Evolutionary conservation across 2,113 vertebrate species (phyloP).

Genomic region (Cynocephalus volans): DNA sequence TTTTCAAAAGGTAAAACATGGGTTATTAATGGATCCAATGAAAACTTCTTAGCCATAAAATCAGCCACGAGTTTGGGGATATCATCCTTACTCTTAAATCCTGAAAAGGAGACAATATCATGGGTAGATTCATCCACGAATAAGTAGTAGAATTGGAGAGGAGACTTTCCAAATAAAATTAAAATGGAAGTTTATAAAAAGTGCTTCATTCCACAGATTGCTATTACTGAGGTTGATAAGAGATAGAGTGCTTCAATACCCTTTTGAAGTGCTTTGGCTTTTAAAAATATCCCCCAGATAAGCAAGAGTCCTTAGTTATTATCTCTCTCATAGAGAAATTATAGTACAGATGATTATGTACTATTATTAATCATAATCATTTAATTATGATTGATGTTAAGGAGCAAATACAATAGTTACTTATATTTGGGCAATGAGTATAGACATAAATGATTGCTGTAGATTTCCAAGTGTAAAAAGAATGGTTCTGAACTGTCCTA

Average conservation of each 20-base stretch:
- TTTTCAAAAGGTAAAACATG: slow-evolving; percentile 85
- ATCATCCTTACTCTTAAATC: slow-evolving; percentile 81
- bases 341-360: background rate
- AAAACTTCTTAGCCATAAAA: slow-evolving; percentile 93
- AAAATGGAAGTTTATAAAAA: background rate
- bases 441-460: background rate
- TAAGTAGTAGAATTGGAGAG: background rate
- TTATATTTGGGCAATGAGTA: background rate
- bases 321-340: background rate
- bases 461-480: background rate
- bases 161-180: background rate
- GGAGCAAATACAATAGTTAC: background rate
- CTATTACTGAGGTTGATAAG: background rate
- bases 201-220: background rate
- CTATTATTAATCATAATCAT: no score
- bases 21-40: slow-evolving; percentile 92
- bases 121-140: background rate
- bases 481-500: background rate
- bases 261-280: background rate
- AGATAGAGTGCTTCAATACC: background rate
- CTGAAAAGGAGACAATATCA: slow-evolving; percentile 56
- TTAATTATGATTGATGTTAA: background rate
- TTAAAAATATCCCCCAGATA: background rate
- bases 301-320: background rate
- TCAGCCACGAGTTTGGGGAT: slow-evolving; percentile 92